phyloP scores from a whole-genome alignment of 2,888 invertebrate species.

The Heteropelma amictum region DNA sequence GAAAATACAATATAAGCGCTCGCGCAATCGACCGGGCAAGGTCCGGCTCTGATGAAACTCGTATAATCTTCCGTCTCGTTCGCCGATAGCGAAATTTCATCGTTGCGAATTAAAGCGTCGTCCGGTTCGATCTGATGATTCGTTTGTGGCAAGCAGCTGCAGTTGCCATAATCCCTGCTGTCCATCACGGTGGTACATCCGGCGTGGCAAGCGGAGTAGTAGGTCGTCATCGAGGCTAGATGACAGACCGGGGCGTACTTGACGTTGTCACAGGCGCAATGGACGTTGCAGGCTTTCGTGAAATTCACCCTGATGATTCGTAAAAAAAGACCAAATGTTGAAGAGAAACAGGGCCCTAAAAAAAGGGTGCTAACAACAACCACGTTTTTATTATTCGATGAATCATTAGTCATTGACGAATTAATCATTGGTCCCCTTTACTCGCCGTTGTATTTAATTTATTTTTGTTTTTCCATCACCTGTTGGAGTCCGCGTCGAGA shows the following conservation, averaged over 20 bases:
- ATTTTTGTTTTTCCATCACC: conserved; percentile 70
- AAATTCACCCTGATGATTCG: conserved; percentile 80
- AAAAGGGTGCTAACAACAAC: neutral
- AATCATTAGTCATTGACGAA: too few species aligned
- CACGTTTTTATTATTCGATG: neutral
- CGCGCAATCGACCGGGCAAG: conserved; percentile 72
- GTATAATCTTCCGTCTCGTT: neutral
- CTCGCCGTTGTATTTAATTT: too few species aligned
- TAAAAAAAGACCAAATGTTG: too few species aligned
- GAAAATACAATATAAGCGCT: conserved; percentile 78
- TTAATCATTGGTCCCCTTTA: too few species aligned
- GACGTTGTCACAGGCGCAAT: conserved; percentile 81
- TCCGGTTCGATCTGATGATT: neutral
- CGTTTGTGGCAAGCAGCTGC: conserved; percentile 65
- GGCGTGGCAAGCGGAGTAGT: conserved; percentile 87
- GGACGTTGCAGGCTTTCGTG: conserved; percentile 80
- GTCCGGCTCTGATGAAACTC: conserved; percentile 71
- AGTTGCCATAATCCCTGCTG: conserved; percentile 71
- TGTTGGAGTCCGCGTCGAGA: conserved; percentile 68
- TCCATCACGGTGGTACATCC: conserved; percentile 80
- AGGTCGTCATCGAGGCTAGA: conserved; percentile 80
- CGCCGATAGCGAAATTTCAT: neutral
- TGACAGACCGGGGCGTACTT: conserved; percentile 84
- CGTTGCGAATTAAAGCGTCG: too few species aligned
- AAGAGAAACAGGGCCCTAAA: conserved; percentile 8